Conservation (phyloP, 2,113 vertebrate species). For the Sphaerodactylus townsendi region DNA sequence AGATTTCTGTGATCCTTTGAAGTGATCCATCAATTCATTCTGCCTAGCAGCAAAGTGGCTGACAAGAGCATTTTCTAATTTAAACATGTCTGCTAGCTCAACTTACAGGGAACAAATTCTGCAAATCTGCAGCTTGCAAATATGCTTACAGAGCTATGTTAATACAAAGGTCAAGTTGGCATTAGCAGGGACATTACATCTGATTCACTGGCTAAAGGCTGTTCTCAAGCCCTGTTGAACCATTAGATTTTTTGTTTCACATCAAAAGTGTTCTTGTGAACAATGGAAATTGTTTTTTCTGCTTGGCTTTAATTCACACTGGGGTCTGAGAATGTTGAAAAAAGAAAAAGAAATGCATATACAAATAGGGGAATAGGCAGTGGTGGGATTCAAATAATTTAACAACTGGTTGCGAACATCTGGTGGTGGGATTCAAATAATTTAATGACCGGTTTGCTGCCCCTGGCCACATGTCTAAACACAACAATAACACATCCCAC, state of each 20-base stretch:
- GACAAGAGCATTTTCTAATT: constrained; percentile 12
- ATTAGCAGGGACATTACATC: background rate
- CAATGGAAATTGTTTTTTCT: background rate
- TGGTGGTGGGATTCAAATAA: too few relatives aligned
- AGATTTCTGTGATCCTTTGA: background rate
- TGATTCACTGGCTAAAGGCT: background rate
- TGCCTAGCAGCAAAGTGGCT: background rate
- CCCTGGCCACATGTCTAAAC: too few relatives aligned
- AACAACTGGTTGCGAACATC: too few relatives aligned
- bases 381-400: too few relatives aligned
- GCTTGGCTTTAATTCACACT: background rate
- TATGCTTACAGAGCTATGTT: background rate
- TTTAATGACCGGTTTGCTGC: too few relatives aligned
- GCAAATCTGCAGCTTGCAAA: background rate
- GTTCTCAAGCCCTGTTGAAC: background rate
- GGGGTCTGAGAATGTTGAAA: background rate
- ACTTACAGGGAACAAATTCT: background rate
- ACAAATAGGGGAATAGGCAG: background rate
- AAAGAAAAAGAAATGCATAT: background rate
- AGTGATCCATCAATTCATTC: background rate
- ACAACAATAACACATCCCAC: too few relatives aligned
- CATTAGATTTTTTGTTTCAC: background rate
- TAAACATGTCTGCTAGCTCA: constrained; percentile 2
- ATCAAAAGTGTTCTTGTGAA: background rate
- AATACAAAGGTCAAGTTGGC: constrained; percentile 1